phyloP scores from a whole-genome alignment of 1,140 invertebrate species.

The Branchinecta lynchi region DNA sequence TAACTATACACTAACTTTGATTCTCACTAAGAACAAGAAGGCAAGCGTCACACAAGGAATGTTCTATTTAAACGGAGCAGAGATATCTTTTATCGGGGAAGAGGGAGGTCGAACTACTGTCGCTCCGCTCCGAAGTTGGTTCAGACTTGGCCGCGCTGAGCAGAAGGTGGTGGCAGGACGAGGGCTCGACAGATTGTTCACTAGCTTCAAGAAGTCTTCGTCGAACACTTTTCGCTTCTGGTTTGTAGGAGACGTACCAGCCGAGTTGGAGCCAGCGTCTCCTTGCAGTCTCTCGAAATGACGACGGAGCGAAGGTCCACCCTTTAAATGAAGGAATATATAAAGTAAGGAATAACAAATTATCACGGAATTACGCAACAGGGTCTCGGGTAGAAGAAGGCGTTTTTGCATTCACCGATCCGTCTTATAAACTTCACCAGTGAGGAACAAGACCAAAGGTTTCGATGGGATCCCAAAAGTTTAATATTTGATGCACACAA shows the following conservation, averaged over 20 bases:
- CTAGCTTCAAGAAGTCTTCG: background rate
- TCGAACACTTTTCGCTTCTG: background rate
- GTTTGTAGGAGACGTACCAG: background rate
- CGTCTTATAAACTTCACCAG: too few relatives aligned
- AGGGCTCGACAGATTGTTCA: background rate
- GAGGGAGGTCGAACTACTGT: background rate
- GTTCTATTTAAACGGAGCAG: background rate
- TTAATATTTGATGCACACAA: too few relatives aligned
- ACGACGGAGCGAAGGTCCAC: background rate
- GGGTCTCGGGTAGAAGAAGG: too few relatives aligned
- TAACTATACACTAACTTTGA: background rate
- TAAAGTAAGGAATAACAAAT: background rate
- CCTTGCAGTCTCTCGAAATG: background rate
- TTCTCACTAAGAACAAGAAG: background rate
- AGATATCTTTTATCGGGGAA: background rate
- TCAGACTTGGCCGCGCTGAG: background rate
- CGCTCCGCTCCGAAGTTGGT: background rate
- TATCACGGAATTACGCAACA: too few relatives aligned
- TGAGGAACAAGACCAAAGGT: too few relatives aligned
- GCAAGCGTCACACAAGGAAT: background rate
- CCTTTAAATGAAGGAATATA: background rate
- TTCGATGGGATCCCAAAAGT: too few relatives aligned
- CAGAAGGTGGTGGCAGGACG: background rate
- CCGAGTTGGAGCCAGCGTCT: background rate
- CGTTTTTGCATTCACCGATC: too few relatives aligned